Conservation (phyloP, 2,113 vertebrate genomes). For the Poecile atricapillus region DNA sequence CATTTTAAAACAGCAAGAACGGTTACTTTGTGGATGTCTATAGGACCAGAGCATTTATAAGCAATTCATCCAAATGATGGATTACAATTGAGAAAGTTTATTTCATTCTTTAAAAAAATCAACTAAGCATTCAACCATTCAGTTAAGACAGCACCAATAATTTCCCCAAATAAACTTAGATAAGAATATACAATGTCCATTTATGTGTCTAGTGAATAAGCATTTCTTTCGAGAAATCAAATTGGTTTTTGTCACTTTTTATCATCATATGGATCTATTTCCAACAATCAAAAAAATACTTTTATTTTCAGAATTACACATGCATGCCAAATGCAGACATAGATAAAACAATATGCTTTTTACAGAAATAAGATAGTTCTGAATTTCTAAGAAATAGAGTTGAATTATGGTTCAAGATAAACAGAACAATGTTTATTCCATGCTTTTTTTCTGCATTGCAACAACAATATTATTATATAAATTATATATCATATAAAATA, state of each 20-base stretch:
- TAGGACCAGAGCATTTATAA: background rate
- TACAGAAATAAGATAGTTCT: background rate
- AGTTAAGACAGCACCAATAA: background rate
- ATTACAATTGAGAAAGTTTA: background rate
- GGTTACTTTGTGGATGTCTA: background rate
- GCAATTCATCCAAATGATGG: background rate
- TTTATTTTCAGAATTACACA: background rate
- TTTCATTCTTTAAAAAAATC: background rate
- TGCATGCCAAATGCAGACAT: background rate
- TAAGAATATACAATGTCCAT: background rate
- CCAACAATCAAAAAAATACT: background rate
- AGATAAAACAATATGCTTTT: background rate
- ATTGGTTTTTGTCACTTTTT: background rate
- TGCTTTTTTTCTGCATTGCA: background rate
- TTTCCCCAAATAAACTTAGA: constrained; percentile 38
- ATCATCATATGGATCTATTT: background rate
- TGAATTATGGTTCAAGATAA: background rate
- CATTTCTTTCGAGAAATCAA: constrained; percentile 16
- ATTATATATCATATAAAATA: background rate
- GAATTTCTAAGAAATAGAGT: background rate
- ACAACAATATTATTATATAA: background rate
- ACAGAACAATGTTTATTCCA: background rate
- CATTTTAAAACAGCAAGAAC: background rate
- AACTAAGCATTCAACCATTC: background rate
- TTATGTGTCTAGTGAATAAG: constrained; percentile 4